Evolutionary conservation across 2,888 invertebrate genomes (phyloP).

Genomic region (Nemapogon koenigi): DNA sequence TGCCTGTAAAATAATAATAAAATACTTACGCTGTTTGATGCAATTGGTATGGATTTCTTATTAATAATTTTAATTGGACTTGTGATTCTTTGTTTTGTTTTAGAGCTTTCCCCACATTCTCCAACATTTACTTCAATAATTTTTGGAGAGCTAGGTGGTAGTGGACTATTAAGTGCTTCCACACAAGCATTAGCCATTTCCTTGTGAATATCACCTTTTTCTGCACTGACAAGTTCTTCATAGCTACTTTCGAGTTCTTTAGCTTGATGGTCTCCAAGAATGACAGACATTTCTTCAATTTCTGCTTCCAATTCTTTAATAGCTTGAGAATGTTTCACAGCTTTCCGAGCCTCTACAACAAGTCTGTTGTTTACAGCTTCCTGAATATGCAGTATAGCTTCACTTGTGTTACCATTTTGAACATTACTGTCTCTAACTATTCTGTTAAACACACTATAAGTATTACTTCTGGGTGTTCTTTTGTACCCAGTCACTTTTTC

Average conservation of each 20-base stretch:
- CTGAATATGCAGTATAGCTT: conserved; percentile 49
- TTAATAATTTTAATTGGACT: too few relatives aligned
- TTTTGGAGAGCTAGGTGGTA: neutral
- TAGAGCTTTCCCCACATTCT: too few relatives aligned
- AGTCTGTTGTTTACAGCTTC: conserved; percentile 48
- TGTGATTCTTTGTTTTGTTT: too few relatives aligned
- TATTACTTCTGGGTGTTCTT: conserved; percentile 33
- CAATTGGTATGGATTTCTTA: too few relatives aligned
- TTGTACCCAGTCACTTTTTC: conserved; percentile 56
- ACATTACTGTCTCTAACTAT: conserved; percentile 48
- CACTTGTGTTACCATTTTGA: conserved; percentile 36
- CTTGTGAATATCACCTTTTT: conserved; percentile 31
- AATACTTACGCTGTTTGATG: too few relatives aligned
- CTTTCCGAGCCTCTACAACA: conserved; percentile 41
- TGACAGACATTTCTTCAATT: conserved; percentile 49
- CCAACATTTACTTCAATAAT: conserved; percentile 19
- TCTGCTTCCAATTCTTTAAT: conserved; percentile 51
- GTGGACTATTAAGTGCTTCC: conserved; percentile 27
- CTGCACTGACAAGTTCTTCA: conserved; percentile 34
- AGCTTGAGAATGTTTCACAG: conserved; percentile 43
- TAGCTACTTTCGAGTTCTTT: conserved; percentile 34
- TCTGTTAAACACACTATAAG: conserved; percentile 45
- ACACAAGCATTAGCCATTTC: conserved; percentile 52
- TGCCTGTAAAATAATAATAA: too few relatives aligned
- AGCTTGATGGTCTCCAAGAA: conserved; percentile 44